These are phyloP conservation scores for Nomada flava DNA, from an alignment of 2,888 invertebrate species.

Conservation along the genomic window DNA sequence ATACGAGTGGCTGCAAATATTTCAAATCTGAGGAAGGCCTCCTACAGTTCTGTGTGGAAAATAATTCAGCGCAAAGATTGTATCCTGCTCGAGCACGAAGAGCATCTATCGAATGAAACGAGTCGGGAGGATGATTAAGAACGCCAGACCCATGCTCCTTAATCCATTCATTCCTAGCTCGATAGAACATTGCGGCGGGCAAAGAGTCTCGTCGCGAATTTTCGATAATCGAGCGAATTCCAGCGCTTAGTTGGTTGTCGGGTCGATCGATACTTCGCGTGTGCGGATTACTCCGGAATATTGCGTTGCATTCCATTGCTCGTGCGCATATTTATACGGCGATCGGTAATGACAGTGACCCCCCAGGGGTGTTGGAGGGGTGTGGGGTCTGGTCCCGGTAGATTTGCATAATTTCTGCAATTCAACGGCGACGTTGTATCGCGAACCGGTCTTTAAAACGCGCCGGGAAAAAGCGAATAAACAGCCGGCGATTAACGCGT, in stretches of 20 bases:
- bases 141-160: neutral
- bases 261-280: constrained; percentile 62
- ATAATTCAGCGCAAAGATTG: neutral
- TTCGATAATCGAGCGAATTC: constrained; percentile 48
- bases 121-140: neutral
- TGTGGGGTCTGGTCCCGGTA: neutral
- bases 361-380: constrained; percentile 15
- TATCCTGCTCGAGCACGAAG: neutral
- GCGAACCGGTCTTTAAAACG: constrained; percentile 1
- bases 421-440: constrained; percentile 29
- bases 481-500: constrained; percentile 13
- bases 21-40: neutral
- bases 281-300: constrained; percentile 46
- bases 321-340: constrained; percentile 51
- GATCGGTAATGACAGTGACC: constrained; percentile 71
- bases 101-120: neutral
- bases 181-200: constrained; percentile 8
- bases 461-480: neutral
- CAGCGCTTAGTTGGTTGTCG: constrained; percentile 42
- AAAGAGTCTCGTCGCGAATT: constrained; percentile 29
- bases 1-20: neutral
- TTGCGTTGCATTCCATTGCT: constrained; percentile 24
- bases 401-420: constrained; percentile 59
- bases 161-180: neutral
- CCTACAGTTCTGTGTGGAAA: too few species aligned